Percentiles rank a stretch among this genome's conserved stretches.
phyloP scores from a whole-genome alignment of 2,113 vertebrate genomes.

The Dasypus novemcinctus region DNA sequence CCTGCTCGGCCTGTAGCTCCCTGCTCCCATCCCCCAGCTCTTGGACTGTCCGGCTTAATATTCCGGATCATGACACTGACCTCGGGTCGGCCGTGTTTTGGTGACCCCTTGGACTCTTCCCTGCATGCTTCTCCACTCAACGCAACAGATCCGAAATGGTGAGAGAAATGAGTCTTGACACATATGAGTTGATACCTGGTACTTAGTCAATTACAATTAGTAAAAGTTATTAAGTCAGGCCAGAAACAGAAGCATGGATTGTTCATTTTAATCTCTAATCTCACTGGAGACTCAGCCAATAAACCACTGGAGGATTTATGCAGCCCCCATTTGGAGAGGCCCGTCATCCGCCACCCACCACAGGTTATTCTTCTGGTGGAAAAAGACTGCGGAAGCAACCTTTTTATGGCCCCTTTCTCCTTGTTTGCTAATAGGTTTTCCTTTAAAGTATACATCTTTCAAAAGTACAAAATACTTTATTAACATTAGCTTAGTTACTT shows the following conservation, averaged over 20 bases:
- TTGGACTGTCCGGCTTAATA: conserved; percentile 55
- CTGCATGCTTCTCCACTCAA: neutral
- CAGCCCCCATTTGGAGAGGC: neutral
- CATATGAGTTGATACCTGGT: conserved; percentile 56
- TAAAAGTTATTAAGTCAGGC: conserved; percentile 49
- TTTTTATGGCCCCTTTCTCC: neutral
- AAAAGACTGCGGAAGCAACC: neutral
- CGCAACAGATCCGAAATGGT: conserved; percentile 27
- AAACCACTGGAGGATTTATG: neutral
- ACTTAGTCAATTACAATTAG: conserved; percentile 72
- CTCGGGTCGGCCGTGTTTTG: conserved; percentile 1
- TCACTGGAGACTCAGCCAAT: neutral
- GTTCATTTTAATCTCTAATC: neutral
- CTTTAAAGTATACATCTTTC: neutral
- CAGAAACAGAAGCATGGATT: neutral
- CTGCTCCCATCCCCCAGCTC: neutral
- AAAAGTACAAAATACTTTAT: neutral
- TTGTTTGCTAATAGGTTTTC: neutral
- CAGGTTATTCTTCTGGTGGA: neutral
- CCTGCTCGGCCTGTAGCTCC: conserved; percentile 41
- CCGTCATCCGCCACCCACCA: too few relatives aligned
- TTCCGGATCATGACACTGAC: neutral
- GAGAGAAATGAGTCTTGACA: conserved; percentile 69
- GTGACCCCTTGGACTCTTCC: conserved; percentile 31
- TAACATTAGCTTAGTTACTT: neutral